Percentiles rank a stretch among this genome's conserved stretches.
Conservation (phyloP, 2,888 invertebrate genomes). For the Danaus chrysippus region DNA sequence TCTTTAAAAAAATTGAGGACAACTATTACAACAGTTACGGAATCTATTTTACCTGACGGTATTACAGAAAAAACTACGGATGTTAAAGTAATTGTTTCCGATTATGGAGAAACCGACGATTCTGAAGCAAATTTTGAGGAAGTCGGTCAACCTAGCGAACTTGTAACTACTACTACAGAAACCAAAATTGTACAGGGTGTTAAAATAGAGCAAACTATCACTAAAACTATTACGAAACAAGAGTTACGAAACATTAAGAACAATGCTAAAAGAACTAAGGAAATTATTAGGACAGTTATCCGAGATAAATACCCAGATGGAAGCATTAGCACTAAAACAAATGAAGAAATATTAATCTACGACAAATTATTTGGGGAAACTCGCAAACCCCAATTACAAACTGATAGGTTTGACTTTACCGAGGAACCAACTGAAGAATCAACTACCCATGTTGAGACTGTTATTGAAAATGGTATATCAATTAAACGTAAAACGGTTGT, state of each 20-base stretch:
- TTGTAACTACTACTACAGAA: conserved; percentile 16
- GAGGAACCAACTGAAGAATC: conserved; percentile 31
- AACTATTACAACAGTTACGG: conserved; percentile 20
- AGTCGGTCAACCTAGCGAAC: conserved; percentile 29
- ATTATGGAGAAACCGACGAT: conserved; percentile 30
- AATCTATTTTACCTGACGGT: conserved; percentile 27
- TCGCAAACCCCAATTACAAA: neutral
- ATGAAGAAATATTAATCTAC: conserved; percentile 16
- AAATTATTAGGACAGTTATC: conserved; percentile 14
- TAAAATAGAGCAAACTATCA: conserved; percentile 14
- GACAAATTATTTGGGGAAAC: neutral
- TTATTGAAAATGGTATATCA: conserved; percentile 36
- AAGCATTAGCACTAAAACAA: conserved; percentile 16
- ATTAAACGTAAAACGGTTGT: conserved; percentile 40
- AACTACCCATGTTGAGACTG: conserved; percentile 32
- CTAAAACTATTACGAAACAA: conserved; percentile 19
- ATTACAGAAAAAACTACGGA: conserved; percentile 40
- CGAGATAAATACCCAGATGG: conserved; percentile 23
- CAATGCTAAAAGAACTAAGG: conserved; percentile 12
- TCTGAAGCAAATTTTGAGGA: conserved; percentile 25
- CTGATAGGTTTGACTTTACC: conserved; percentile 6
- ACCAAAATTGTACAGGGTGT: conserved; percentile 10
- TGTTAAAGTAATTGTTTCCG: conserved; percentile 39
- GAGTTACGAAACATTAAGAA: conserved; percentile 11
- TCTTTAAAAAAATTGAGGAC: conserved; percentile 17